Percentiles rank a stretch among this genome's conserved stretches.
phyloP scores from a whole-genome alignment of 2,888 invertebrate species.

The Beris chalybata region DNA sequence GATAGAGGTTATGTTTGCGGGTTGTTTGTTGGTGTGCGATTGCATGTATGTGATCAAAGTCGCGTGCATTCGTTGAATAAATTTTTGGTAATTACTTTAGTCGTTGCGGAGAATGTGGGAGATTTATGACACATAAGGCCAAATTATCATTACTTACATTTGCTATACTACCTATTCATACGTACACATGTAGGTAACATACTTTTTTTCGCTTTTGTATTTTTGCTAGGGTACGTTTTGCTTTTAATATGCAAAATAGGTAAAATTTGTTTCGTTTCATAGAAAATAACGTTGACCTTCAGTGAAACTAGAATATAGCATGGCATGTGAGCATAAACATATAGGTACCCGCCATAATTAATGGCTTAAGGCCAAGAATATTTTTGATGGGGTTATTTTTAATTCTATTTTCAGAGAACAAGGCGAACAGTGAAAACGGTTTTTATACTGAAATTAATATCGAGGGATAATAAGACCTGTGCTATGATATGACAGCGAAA shows the following conservation, averaged over 20 bases:
- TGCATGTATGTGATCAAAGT: neutral
- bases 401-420: too few relatives aligned
- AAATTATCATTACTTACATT: neutral
- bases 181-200: neutral
- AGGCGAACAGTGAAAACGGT: too few relatives aligned
- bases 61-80: constrained; percentile 28
- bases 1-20: neutral
- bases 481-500: too few relatives aligned
- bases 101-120: constrained; percentile 9
- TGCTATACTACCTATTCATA: neutral
- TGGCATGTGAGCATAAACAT: too few relatives aligned
- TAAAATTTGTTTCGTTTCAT: neutral
- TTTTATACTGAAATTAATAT: too few relatives aligned
- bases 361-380: too few relatives aligned
- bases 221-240: neutral
- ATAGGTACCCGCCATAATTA: too few relatives aligned
- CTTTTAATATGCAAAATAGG: constrained; percentile 9
- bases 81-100: constrained; percentile 24
- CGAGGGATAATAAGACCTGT: too few relatives aligned
- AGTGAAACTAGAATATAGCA: neutral
- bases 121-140: constrained; percentile 13
- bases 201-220: too few relatives aligned
- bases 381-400: too few relatives aligned
- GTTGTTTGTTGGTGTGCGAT: neutral
- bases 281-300: constrained; percentile 3